A percentile compares a stretch with the other conserved stretches of the same genome.
Conservation (phyloP, 2,888 invertebrate genomes). For the Ptilodon capucinus region DNA sequence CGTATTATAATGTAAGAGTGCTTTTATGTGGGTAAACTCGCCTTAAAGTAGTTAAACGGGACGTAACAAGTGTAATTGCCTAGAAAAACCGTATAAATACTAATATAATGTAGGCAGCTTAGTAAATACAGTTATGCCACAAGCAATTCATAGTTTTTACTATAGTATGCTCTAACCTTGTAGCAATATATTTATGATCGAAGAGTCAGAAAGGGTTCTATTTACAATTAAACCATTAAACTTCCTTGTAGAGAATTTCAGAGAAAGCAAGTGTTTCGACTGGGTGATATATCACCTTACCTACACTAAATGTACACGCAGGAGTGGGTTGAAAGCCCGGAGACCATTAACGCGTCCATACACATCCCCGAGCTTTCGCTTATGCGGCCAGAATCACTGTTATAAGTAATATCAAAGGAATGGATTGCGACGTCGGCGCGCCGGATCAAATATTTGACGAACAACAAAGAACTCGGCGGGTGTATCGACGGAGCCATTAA, state of each 20-base stretch:
- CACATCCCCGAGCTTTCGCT: conserved; percentile 40
- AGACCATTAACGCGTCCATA: conserved; percentile 40
- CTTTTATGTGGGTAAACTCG: no score
- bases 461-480: conserved; percentile 73
- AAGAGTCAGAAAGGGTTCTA: not conserved
- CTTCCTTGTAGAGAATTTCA: not conserved
- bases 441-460: conserved; percentile 74
- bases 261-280: not conserved
- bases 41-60: no score
- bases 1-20: no score
- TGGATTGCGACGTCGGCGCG: conserved; percentile 61
- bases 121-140: no score
- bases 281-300: not conserved
- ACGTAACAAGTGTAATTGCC: no score
- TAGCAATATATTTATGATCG: not conserved
- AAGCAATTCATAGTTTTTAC: no score
- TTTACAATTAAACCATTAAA: not conserved
- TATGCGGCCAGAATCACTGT: conserved; percentile 40
- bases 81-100: no score
- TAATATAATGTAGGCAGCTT: no score
- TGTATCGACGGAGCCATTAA: conserved; percentile 75
- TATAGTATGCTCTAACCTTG: no score
- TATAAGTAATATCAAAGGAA: conserved; percentile 61
- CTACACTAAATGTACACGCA: conserved; percentile 10
- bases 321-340: conserved; percentile 30